Percentiles rank a stretch among this genome's conserved stretches.
phyloP scores from a whole-genome alignment of 30 jellyfish, hydroid and myxozoan species.

The Turritopsis rubra region DNA sequence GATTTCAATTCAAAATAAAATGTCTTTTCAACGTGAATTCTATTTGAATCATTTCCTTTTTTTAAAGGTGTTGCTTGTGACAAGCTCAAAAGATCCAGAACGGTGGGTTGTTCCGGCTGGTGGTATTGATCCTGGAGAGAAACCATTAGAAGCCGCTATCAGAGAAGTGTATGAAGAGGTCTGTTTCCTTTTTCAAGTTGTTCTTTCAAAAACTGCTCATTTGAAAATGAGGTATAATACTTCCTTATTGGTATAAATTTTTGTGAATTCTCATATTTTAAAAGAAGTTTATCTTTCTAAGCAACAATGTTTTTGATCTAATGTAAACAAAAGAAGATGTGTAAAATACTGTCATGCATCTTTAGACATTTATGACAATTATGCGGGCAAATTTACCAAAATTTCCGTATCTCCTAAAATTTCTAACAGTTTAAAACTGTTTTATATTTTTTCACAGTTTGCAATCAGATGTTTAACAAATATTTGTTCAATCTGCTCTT shows the following conservation, averaged over 20 bases:
- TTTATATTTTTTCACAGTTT: too few relatives aligned
- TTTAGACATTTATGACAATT: too few relatives aligned
- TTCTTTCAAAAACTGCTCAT: too few relatives aligned
- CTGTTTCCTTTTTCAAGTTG: neutral
- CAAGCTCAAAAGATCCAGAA: constrained; percentile 51
- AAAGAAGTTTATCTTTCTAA: neutral
- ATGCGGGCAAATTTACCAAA: too few relatives aligned
- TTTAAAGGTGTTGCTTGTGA: constrained; percentile 48
- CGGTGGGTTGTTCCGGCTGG: constrained; percentile 86
- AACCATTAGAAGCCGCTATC: constrained; percentile 55
- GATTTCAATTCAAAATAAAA: too few relatives aligned
- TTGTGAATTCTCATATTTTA: neutral
- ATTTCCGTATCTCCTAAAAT: too few relatives aligned
- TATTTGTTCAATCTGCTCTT: too few relatives aligned
- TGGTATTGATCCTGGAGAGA: constrained; percentile 70
- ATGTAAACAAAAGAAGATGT: too few relatives aligned
- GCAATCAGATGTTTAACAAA: too few relatives aligned
- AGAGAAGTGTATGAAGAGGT: constrained; percentile 83
- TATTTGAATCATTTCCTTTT: neutral
- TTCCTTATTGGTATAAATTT: neutral
- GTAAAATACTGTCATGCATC: too few relatives aligned
- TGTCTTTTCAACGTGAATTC: too few relatives aligned
- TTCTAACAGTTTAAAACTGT: too few relatives aligned
- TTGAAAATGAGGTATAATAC: neutral
- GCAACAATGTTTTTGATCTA: neutral